Conservation (phyloP, 2,888 invertebrate species). For the Limnephilus marmoratus region DNA sequence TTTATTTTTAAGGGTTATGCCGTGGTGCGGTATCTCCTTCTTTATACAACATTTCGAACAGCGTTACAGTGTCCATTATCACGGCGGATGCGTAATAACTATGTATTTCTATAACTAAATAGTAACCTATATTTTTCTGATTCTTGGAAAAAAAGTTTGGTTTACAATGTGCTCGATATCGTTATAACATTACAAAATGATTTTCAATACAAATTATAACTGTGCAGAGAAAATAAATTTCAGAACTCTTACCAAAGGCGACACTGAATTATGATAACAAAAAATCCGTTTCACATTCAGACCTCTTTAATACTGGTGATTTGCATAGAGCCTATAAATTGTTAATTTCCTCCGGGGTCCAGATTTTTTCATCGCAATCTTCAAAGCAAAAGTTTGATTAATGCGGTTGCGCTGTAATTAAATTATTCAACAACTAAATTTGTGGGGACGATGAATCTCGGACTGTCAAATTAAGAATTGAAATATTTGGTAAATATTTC, state of each 20-base stretch:
- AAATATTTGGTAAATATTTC: background rate
- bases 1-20: too few species aligned
- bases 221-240: conserved; percentile 27
- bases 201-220: conserved; percentile 4
- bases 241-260: conserved; percentile 20
- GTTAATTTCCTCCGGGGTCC: conserved; percentile 35
- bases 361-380: conserved; percentile 21
- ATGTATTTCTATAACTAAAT: too few species aligned
- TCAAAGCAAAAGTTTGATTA: conserved; percentile 31
- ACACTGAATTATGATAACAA: conserved; percentile 34
- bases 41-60: too few species aligned
- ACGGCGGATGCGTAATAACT: too few species aligned
- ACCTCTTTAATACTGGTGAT: background rate
- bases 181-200: background rate
- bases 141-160: too few species aligned
- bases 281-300: conserved; percentile 2
- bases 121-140: too few species aligned
- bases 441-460: conserved; percentile 21
- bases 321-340: conserved; percentile 41
- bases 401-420: conserved; percentile 27
- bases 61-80: too few species aligned
- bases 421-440: conserved; percentile 43
- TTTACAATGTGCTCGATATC: too few species aligned
- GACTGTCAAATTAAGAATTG: conserved; percentile 39
- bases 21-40: too few species aligned